Evolutionary conservation across 2,797 vertebrate genomes (phyloP).

Genomic region (Myotis daubentonii): DNA sequence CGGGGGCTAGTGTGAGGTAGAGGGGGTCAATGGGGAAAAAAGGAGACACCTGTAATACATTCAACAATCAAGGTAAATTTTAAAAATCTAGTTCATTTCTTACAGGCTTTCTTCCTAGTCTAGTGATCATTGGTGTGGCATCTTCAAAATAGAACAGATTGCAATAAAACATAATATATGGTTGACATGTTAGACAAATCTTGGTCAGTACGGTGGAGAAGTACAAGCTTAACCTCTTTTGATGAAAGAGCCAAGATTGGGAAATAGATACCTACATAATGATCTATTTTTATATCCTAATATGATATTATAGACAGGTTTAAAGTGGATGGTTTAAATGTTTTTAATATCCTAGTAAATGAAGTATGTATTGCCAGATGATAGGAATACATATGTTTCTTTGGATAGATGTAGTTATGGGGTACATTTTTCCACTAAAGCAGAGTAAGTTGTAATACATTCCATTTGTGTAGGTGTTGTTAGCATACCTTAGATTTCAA

Average conservation of each 20-base stretch:
- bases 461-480: constrained; percentile 31
- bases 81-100: not conserved
- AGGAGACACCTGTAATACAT: too few relatives aligned
- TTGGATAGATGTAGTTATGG: not conserved
- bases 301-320: not conserved
- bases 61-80: too few relatives aligned
- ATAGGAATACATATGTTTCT: constrained; percentile 14
- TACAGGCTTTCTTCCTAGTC: constrained; percentile 16
- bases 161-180: constrained; percentile 12
- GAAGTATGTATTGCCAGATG: not conserved
- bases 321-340: not conserved
- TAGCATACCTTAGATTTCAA: constrained; percentile 56
- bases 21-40: too few relatives aligned
- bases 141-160: constrained; percentile 38
- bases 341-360: constrained; percentile 52
- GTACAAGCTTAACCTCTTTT: constrained; percentile 34
- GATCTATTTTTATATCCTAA: constrained; percentile 5
- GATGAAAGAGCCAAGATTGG: not conserved
- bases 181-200: constrained; percentile 5
- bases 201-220: constrained; percentile 27
- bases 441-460: constrained; percentile 9
- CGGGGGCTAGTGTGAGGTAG: too few relatives aligned
- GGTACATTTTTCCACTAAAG: not conserved
- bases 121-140: not conserved
- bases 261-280: not conserved